Evolutionary conservation across 2,113 vertebrate species (phyloP).

Genomic region (Thermophis baileyi): DNA sequence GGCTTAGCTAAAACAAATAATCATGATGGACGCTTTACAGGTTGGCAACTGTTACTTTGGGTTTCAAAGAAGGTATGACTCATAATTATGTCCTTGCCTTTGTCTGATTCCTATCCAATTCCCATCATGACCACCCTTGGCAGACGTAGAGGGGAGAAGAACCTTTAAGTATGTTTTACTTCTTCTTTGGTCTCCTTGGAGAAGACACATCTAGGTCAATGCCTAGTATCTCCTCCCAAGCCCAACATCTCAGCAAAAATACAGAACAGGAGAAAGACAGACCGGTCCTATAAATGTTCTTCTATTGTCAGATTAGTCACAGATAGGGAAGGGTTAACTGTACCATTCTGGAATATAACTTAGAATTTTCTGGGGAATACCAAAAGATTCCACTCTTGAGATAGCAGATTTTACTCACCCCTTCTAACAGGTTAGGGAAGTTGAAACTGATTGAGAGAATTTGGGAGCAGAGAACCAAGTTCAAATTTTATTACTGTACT

Average conservation of each 20-base stretch:
- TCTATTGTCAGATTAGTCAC: not conserved
- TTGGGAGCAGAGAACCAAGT: not conserved
- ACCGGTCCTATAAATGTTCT: not conserved
- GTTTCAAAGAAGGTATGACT: not conserved
- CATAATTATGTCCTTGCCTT: not conserved
- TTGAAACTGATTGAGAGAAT: not conserved
- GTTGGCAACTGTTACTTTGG: not conserved
- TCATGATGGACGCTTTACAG: not conserved
- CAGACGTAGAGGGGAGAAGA: not conserved
- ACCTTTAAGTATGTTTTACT: not conserved
- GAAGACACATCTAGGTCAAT: not conserved
- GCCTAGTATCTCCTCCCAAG: not conserved
- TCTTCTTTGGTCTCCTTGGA: not conserved
- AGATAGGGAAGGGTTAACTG: not conserved
- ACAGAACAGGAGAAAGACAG: not conserved
- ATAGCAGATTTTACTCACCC: not conserved
- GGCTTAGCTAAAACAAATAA: not conserved
- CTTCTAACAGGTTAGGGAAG: not conserved
- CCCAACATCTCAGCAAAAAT: not conserved
- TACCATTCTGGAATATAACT: not conserved
- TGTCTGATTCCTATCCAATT: not conserved
- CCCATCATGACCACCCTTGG: not conserved
- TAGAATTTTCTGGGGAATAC: not conserved
- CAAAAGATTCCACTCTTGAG: not conserved
- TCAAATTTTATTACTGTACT: not conserved